Base-by-base conservation (phyloP, 2,797 vertebrate species). In the Hephaestus fuliginosus region DNA sequence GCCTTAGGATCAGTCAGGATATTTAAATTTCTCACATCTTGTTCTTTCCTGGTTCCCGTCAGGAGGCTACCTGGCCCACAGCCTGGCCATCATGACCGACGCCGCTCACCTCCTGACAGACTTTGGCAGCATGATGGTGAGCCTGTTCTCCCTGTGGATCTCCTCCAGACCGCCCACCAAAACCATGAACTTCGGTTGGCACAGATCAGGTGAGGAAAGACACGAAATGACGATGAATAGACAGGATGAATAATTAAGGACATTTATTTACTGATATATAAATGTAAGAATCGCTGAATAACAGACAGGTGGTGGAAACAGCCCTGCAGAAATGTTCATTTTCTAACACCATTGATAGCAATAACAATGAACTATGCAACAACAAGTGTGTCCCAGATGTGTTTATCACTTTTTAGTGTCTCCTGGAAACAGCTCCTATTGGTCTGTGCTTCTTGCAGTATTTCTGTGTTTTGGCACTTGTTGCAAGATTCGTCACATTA, bases 11-110 rank as follows among this genome's bases (percentile, higher is more conserved):
- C 17, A 9, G 60, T 62, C n/a, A 49, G 25, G 18, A 18, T 12
- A 1, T 12, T 57, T 22, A n/a, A 2, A 1, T 5, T 22, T 25
- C 52, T 25, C 13, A 49, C 44, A 18, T 0, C 8, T 2, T 0
- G 51, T 14, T 63, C 15, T 22, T 14, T 66, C 4, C 83, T 72
- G 0, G 88, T 17, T 41, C 30, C 46, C 85, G 60, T 0, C 95
- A 99, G 98, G 98, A 0, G 98, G 98, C 7, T 99, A 98, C 86
- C 90, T 99, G 88, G 98, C 98, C 0, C 98, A 98, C 95, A 99
- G 98, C 87, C 91, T 99, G 92, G 98, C 98, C 90, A 97, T 99
- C 88, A 99, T 99, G 98, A 99, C 98, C 0, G 98, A 99, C 0
- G 98, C 98, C 0, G 98, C 97, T 6, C 98, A 99, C 88, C 96